Evolutionary conservation across 1,140 invertebrate species (phyloP).

Genomic region (Drosophila pachea): DNA sequence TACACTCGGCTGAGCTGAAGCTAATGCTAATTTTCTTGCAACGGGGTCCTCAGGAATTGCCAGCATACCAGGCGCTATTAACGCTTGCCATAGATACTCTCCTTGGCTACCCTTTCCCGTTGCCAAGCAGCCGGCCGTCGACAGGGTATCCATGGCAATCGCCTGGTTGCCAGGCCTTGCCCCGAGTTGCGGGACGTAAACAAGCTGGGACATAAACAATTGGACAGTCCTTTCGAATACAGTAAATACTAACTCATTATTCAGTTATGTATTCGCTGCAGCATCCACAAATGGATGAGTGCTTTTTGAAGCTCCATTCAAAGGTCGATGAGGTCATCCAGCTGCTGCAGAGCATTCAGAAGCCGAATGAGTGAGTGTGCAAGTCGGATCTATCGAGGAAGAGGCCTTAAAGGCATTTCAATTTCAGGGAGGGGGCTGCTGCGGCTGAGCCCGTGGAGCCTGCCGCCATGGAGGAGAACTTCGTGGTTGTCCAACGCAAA

Average conservation of each 20-base stretch:
- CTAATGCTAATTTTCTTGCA: too few species aligned
- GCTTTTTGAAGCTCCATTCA: conserved; percentile 62
- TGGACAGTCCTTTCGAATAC: neutral
- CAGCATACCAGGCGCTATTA: too few species aligned
- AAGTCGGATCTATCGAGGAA: too few species aligned
- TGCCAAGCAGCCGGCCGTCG: conserved; percentile 21
- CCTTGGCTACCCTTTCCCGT: neutral
- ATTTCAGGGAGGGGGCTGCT: conserved; percentile 27
- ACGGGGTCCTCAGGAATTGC: too few species aligned
- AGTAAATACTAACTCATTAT: neutral
- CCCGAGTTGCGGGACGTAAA: neutral
- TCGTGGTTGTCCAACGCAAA: too few species aligned
- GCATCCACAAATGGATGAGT: conserved; percentile 64
- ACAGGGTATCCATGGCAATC: neutral
- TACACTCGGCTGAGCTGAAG: conserved; percentile 25
- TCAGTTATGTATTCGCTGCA: conserved; percentile 57
- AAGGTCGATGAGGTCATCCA: conserved; percentile 72
- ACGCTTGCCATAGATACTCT: neutral
- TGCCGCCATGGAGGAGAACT: conserved; percentile 57
- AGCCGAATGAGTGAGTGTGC: conserved; percentile 39
- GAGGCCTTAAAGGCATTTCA: too few species aligned
- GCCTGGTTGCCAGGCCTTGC: conserved; percentile 1
- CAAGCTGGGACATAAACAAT: neutral
- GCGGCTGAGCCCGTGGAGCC: neutral
- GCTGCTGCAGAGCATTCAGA: conserved; percentile 52